A percentile compares a stretch with the other conserved stretches of the same genome.
Conservation (phyloP, 2,113 vertebrate species). For the Arizona elegans region DNA sequence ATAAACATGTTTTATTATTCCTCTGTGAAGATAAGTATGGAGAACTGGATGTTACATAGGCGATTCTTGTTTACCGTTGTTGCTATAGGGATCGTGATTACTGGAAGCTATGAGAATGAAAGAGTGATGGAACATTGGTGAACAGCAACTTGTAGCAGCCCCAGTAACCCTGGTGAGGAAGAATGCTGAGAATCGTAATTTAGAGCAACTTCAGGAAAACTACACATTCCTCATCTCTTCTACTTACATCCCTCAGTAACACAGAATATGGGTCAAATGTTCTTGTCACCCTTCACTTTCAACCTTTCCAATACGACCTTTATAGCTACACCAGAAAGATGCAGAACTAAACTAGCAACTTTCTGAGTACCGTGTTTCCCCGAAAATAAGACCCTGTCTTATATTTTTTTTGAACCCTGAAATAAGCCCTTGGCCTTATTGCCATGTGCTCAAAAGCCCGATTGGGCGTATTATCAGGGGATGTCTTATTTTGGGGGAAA, state of each 20-base stretch:
- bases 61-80: background rate
- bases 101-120: background rate
- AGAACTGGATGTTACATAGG: background rate
- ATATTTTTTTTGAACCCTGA: too few relatives aligned
- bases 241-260: background rate
- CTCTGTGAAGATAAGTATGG: background rate
- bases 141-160: background rate
- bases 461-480: too few relatives aligned
- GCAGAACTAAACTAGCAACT: background rate
- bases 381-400: too few relatives aligned
- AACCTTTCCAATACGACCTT: background rate
- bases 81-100: background rate
- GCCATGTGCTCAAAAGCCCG: too few relatives aligned
- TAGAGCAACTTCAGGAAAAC: background rate
- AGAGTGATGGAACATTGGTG: background rate
- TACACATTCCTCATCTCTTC: background rate
- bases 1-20: background rate
- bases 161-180: background rate
- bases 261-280: background rate
- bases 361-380: background rate
- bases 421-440: too few relatives aligned
- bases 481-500: too few relatives aligned
- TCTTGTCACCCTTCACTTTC: background rate
- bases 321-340: background rate
- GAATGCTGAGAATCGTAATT: background rate